These are phyloP conservation scores for Papilio protenor DNA, from an alignment of 2,888 invertebrate genomes.

Conservation along the genomic window DNA sequence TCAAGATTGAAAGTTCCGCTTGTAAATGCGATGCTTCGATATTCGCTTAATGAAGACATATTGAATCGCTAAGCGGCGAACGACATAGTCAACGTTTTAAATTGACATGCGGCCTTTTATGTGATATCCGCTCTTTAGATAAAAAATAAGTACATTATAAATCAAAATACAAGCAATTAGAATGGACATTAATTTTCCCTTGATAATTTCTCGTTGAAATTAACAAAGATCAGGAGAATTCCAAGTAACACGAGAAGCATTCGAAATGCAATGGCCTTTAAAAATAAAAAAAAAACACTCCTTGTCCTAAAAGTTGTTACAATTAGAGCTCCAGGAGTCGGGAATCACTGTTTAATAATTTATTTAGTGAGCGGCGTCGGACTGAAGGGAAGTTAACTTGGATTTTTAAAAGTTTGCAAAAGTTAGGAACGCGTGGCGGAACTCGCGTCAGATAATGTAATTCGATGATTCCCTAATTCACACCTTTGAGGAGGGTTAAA, in stretches of 20 bases:
- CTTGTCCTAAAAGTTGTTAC: slow-evolving; percentile 69
- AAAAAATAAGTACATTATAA: slow-evolving; percentile 31
- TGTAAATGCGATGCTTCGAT: slow-evolving; percentile 78
- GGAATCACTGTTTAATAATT: slow-evolving; percentile 74
- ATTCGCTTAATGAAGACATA: slow-evolving; percentile 84
- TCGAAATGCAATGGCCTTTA: background rate
- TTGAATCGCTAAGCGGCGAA: slow-evolving; percentile 81
- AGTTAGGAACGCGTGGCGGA: slow-evolving; percentile 69
- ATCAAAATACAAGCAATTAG: slow-evolving; percentile 9
- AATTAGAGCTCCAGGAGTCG: slow-evolving; percentile 71
- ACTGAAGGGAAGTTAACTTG: slow-evolving; percentile 75
- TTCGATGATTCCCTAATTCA: slow-evolving; percentile 80
- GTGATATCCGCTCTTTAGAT: slow-evolving; percentile 45
- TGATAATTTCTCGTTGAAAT: background rate
- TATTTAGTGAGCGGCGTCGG: slow-evolving; percentile 66
- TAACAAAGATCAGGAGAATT: background rate
- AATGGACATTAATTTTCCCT: background rate
- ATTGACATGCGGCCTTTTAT: slow-evolving; percentile 79
- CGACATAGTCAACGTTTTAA: slow-evolving; percentile 79
- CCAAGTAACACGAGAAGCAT: background rate
- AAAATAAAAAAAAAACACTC: slow-evolving; percentile 6
- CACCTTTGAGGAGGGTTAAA: slow-evolving; percentile 80
- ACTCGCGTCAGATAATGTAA: slow-evolving; percentile 80
- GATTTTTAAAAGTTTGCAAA: slow-evolving; percentile 82
- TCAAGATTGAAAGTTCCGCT: slow-evolving; percentile 79